A percentile compares a stretch with the other conserved stretches of the same genome.
These are phyloP conservation scores for Siniperca undulata DNA, from an alignment of 2,797 vertebrate species.

Conservation along the genomic window DNA sequence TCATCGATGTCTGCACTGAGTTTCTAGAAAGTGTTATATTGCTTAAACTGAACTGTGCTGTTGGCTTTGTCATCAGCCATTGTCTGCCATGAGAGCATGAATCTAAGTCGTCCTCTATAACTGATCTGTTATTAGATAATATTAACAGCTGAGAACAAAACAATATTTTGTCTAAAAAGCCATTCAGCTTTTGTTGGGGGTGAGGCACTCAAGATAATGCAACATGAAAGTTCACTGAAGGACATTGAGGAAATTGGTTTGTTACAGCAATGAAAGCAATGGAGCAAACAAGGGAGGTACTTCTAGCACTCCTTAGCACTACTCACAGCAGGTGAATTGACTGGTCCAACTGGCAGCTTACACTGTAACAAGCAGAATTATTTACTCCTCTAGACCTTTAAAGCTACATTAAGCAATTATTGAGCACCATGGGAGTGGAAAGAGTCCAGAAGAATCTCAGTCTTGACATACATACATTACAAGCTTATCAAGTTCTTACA, in stretches of 20 bases:
- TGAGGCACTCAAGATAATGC: not conserved
- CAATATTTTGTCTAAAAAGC: not conserved
- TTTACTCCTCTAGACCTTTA: not conserved
- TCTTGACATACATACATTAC: not conserved
- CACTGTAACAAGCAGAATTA: not conserved
- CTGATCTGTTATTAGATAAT: not conserved
- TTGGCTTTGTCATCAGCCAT: not conserved
- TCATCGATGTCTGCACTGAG: not conserved
- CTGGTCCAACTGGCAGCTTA: not conserved
- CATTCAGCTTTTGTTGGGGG: not conserved
- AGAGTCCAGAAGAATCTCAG: not conserved
- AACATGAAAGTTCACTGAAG: not conserved
- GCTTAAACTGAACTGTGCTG: not conserved
- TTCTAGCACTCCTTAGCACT: not conserved
- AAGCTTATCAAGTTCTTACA: not conserved
- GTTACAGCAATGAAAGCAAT: not conserved
- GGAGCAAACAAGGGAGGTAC: not conserved
- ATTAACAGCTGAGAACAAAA: not conserved
- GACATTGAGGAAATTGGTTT: slow-evolving; percentile 2
- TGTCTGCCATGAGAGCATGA: not conserved
- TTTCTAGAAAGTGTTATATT: slow-evolving; percentile 3
- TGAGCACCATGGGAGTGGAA: not conserved
- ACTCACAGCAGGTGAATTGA: not conserved
- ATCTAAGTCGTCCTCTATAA: not conserved
- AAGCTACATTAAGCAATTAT: not conserved